Evolutionary conservation across 2,113 vertebrate genomes (phyloP).

Genomic region (Albula glossodonta): DNA sequence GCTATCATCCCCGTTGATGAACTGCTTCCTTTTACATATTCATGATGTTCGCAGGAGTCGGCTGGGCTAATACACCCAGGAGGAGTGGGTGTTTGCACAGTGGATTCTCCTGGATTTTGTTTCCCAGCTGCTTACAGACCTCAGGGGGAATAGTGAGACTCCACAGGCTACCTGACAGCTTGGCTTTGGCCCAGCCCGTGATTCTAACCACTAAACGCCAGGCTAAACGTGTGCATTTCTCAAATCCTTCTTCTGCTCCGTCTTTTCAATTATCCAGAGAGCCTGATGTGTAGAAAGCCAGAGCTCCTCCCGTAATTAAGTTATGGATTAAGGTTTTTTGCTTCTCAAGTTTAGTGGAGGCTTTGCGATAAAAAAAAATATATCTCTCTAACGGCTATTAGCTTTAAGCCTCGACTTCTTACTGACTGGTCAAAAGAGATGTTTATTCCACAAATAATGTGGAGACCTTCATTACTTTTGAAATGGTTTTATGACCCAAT

Average conservation of each 20-base stretch:
- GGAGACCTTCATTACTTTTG: constrained; percentile 36
- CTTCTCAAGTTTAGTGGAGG: constrained; percentile 64
- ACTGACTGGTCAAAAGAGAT: constrained; percentile 43
- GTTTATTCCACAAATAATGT: constrained; percentile 44
- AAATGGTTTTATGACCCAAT: constrained; percentile 28
- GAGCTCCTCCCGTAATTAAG: constrained; percentile 60
- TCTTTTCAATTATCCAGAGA: constrained; percentile 58
- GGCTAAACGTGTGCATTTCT: constrained; percentile 42
- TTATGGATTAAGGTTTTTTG: constrained; percentile 72
- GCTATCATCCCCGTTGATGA: not conserved
- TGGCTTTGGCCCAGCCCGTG: not conserved
- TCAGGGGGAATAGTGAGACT: not conserved
- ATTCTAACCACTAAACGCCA: constrained; percentile 13
- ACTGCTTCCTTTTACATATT: constrained; percentile 1
- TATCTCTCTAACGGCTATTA: constrained; percentile 58
- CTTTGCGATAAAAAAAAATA: constrained; percentile 45
- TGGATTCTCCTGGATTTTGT: constrained; percentile 52
- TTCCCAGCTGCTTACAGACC: constrained; percentile 40
- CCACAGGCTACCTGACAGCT: not conserved
- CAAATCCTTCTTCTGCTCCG: constrained; percentile 31
- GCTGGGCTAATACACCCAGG: constrained; percentile 58
- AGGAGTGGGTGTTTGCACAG: constrained; percentile 53
- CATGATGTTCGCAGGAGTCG: constrained; percentile 64
- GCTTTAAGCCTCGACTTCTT: constrained; percentile 46
- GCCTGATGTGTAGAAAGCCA: constrained; percentile 49